Evolutionary conservation across 2,113 vertebrate species (phyloP).

Genomic region (Bungarus multicinctus): DNA sequence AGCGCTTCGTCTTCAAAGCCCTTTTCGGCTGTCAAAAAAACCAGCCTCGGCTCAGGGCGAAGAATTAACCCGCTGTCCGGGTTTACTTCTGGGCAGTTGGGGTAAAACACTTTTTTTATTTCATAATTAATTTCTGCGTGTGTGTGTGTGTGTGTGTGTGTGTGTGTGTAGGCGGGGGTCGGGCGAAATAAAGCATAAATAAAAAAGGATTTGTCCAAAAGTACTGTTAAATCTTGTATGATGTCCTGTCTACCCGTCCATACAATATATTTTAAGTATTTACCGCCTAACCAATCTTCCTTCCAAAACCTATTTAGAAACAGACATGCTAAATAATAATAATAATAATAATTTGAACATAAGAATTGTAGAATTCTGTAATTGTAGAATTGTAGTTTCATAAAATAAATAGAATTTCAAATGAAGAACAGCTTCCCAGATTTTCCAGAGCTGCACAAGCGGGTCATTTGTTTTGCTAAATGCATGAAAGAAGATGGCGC

Average conservation of each 20-base stretch:
- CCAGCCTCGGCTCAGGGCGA: background rate
- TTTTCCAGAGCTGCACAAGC: rapidly evolving
- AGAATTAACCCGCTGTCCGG: background rate
- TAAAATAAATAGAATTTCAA: background rate
- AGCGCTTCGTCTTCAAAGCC: background rate
- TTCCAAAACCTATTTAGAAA: background rate
- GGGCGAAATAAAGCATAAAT: background rate
- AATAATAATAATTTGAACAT: background rate
- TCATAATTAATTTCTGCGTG: background rate
- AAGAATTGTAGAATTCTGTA: background rate
- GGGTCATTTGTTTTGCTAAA: background rate
- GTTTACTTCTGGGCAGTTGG: background rate
- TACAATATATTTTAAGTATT: background rate
- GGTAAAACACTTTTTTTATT: background rate
- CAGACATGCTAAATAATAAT: background rate
- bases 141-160: too few relatives aligned
- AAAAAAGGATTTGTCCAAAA: background rate
- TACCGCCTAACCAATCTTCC: background rate
- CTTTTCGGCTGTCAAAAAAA: background rate
- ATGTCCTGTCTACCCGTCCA: background rate
- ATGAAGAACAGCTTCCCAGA: background rate
- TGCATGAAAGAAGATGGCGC: background rate
- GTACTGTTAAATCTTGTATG: background rate
- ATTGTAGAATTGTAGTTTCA: background rate
- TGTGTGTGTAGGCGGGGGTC: background rate